These are phyloP conservation scores for Proisotoma minuta DNA, from an alignment of 2,888 invertebrate species.

Conservation along the genomic window DNA sequence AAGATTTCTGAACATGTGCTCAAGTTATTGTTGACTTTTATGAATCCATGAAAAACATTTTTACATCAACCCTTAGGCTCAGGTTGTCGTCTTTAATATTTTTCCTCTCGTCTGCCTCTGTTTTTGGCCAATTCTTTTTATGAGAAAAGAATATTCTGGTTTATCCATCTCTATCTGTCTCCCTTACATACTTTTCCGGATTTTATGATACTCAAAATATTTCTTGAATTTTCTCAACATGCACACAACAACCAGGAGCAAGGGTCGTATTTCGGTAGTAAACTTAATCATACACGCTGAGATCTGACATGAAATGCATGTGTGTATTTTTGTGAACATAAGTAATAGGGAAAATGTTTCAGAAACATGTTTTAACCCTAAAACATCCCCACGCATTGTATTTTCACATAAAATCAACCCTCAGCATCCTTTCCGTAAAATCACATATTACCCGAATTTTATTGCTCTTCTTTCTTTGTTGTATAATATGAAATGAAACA, in stretches of 20 bases:
- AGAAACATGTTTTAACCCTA: neutral
- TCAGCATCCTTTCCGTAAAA: too few species aligned
- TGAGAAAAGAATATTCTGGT: too few species aligned
- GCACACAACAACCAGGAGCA: too few species aligned
- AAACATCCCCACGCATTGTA: neutral
- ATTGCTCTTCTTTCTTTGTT: conserved; percentile 3
- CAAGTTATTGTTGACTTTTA: too few species aligned
- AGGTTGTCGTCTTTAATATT: neutral
- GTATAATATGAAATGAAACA: neutral
- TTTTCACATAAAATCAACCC: conserved; percentile 8
- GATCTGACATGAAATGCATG: too few species aligned
- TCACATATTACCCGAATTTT: conserved; percentile 6
- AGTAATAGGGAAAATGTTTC: too few species aligned
- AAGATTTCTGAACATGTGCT: neutral
- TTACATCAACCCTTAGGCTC: neutral
- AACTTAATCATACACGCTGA: too few species aligned
- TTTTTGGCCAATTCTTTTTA: too few species aligned
- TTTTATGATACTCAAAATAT: conserved; percentile 6
- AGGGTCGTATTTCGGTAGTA: conserved; percentile 9
- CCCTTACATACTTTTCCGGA: too few species aligned
- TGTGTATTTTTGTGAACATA: too few species aligned
- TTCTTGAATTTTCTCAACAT: conserved; percentile 6
- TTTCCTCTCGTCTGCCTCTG: conserved; percentile 4
- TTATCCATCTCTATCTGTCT: too few species aligned
- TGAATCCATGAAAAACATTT: neutral